Evolutionary conservation across 2,113 vertebrate genomes (phyloP).

Genomic region (Terrapene triunguis): DNA sequence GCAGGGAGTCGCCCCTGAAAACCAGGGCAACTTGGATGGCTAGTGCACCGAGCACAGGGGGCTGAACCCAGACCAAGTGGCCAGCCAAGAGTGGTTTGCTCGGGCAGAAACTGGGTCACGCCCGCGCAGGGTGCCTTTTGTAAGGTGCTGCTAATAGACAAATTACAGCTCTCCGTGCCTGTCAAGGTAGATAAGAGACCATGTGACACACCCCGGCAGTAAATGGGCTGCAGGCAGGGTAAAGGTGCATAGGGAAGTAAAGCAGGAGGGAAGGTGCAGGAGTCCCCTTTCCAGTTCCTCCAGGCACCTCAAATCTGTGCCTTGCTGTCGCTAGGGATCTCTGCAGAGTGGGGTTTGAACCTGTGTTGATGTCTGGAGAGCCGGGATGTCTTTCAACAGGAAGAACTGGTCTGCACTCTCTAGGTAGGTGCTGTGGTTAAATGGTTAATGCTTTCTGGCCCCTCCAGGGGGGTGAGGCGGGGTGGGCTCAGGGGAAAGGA

Average conservation of each 20-base stretch:
- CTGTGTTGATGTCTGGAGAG: conserved; percentile 9
- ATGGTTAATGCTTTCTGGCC: background rate
- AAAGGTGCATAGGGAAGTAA: conserved; percentile 84
- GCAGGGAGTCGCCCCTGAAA: conserved; percentile 78
- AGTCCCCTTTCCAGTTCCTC: background rate
- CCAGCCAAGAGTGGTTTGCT: background rate
- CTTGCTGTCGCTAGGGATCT: background rate
- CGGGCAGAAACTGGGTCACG: conserved; percentile 40
- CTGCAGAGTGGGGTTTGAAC: rapidly evolving
- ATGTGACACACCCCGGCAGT: conserved; percentile 81
- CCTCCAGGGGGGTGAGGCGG: rapidly evolving
- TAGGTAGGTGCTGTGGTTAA: conserved; percentile 82
- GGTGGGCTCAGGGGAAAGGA: background rate
- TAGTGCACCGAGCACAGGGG: background rate
- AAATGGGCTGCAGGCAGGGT: conserved; percentile 76
- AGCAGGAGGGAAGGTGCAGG: conserved; percentile 28
- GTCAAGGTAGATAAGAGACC: conserved; percentile 82
- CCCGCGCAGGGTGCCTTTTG: conserved; percentile 61
- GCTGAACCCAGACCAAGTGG: background rate
- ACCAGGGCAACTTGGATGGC: conserved; percentile 63
- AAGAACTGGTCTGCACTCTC: conserved; percentile 94
- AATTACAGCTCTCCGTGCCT: conserved; percentile 67
- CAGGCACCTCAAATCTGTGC: background rate
- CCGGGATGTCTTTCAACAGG: conserved; percentile 85
- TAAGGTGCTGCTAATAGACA: conserved; percentile 60